Conservation (phyloP, 2,797 vertebrate species). For the Xenentodon cancila region DNA sequence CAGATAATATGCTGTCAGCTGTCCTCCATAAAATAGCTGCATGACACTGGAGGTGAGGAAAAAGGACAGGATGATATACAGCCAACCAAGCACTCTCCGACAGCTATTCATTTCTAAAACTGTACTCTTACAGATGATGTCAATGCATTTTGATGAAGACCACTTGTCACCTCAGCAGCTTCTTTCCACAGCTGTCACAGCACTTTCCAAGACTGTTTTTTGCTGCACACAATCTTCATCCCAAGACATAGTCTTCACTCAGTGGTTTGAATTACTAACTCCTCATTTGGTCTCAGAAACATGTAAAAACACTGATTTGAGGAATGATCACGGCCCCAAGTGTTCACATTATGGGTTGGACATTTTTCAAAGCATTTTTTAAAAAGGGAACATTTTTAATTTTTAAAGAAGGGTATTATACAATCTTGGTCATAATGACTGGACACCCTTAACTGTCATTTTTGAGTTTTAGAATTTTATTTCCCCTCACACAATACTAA, state of each 20-base stretch:
- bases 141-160: conserved; percentile 60
- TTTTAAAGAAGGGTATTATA: too few relatives aligned
- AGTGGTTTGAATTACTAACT: conserved; percentile 21
- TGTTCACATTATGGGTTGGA: too few relatives aligned
- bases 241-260: conserved; percentile 28
- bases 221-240: conserved; percentile 20
- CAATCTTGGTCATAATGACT: too few relatives aligned
- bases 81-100: conserved; percentile 38
- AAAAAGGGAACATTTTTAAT: too few relatives aligned
- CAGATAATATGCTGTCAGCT: conserved; percentile 76
- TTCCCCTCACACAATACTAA: too few relatives aligned
- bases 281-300: conserved; percentile 4
- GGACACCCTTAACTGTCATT: too few relatives aligned
- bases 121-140: conserved; percentile 51
- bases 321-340: not conserved
- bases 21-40: conserved; percentile 64
- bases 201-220: conserved; percentile 26
- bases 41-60: conserved; percentile 57
- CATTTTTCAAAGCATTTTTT: too few relatives aligned
- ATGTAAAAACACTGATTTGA: not conserved
- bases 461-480: too few relatives aligned
- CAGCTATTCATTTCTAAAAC: conserved; percentile 59
- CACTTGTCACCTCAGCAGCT: conserved; percentile 60
- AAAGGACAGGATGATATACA: conserved; percentile 63
- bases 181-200: conserved; percentile 51